Evolutionary conservation across 2,113 vertebrate species (phyloP), one percentile per base, ranked within the genome.

Genomic region (Axis porcinus): DNA sequence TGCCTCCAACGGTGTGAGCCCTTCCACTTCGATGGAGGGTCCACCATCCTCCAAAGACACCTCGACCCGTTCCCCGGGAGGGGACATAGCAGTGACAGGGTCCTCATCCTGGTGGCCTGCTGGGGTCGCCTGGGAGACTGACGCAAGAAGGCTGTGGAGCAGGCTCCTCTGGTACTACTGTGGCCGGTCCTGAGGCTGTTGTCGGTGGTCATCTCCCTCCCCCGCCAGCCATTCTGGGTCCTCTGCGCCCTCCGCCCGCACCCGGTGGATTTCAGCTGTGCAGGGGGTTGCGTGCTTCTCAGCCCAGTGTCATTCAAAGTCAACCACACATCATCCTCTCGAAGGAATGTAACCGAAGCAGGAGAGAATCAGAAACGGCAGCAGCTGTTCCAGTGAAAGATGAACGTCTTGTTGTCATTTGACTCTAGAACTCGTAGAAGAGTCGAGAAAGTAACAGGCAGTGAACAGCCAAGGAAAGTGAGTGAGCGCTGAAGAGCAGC

Each of bases 381-480:
- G 70, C 57, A 12, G 13, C 62, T 47, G 5, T 79, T 64, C 45
- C 58, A 30, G 17, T 36, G 74, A 50, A 90, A 95, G 54, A 27
- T 43, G 15, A 57, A 64, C 70, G 19, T 79, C 86, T 86, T 55
- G 12, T 12, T 40, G 17, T 87, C 64, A 17, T 91, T 50, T 96
- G 57, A 84, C 76, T 92, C 89, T 67, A 54, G 14, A 94, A 55
- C 43, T 94, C 70, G n/a, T 45, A 84, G 91, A 83, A 89, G 28
- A 76, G 88, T 62, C 1, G 23, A 85, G 52, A 81, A 74, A 52
- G 36, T 33, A n/a, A 25, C 33, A 95, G 64, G 19, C 17, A 13
- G 28, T 25, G 21, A 45, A 17, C 7, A 78, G 25, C 47, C 13
- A 33, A 60, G 74, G 40, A 54, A 52, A 45, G 81, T 54, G 9